A percentile compares a stretch with the other conserved stretches of the same genome.
Conservation (phyloP, 2,888 invertebrate genomes). For the Luperina testacea region DNA sequence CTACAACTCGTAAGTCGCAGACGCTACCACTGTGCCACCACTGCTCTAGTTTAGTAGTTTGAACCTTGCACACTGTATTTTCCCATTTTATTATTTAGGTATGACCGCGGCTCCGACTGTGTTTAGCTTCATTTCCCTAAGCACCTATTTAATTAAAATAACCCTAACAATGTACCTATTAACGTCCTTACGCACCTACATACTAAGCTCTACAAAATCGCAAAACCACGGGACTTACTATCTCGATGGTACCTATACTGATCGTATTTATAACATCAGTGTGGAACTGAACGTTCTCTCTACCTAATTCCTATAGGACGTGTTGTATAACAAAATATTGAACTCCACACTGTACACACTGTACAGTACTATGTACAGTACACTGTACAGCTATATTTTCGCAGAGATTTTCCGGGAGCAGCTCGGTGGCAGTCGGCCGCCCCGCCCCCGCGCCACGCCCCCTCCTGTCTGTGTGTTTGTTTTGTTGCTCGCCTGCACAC, state of each 20-base stretch:
- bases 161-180: neutral
- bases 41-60: neutral
- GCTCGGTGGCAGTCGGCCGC: neutral
- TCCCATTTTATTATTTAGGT: neutral
- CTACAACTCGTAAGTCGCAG: neutral
- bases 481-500: conserved; percentile 45
- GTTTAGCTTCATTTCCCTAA: neutral
- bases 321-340: neutral
- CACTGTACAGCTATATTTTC: conserved; percentile 8
- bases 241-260: neutral
- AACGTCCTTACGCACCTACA: neutral
- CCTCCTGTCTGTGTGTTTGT: conserved; percentile 42
- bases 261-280: neutral
- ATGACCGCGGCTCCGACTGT: too few species aligned
- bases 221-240: neutral
- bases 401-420: conserved; percentile 44
- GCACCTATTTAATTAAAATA: neutral
- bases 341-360: neutral
- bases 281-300: neutral
- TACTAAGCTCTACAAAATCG: neutral
- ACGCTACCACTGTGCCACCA: too few species aligned
- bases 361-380: neutral
- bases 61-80: too few species aligned
- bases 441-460: conserved; percentile 57
- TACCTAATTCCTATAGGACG: neutral